These are phyloP conservation scores for Saturnia japonica DNA, from an alignment of 2,888 invertebrate genomes.

Conservation along the genomic window DNA sequence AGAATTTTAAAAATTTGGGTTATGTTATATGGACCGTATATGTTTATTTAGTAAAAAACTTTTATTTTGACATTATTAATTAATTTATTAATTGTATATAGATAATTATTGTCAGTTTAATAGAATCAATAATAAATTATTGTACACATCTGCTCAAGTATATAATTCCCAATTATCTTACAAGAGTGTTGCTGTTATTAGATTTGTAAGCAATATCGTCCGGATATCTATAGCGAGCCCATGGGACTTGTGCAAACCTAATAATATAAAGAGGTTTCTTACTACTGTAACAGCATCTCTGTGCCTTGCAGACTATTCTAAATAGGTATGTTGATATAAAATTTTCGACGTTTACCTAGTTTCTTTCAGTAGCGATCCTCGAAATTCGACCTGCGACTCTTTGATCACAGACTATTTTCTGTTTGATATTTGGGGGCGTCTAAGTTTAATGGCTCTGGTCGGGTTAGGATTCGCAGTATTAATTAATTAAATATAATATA, in stretches of 20 bases:
- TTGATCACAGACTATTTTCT: too few relatives aligned
- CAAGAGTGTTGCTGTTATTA: conserved; percentile 1
- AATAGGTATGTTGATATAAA: background rate
- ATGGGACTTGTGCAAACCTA: background rate
- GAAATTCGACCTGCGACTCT: too few relatives aligned
- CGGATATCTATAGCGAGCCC: background rate
- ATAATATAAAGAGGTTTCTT: background rate
- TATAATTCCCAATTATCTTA: background rate
- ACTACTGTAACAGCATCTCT: background rate
- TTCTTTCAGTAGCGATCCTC: too few relatives aligned
- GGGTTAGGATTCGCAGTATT: too few relatives aligned
- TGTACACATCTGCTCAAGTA: background rate
- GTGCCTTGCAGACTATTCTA: background rate
- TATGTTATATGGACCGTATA: too few relatives aligned
- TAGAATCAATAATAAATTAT: background rate
- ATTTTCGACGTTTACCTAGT: background rate
- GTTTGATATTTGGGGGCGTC: too few relatives aligned
- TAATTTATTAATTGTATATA: too few relatives aligned
- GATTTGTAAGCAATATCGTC: background rate
- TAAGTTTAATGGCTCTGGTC: too few relatives aligned
- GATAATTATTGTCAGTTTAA: background rate
- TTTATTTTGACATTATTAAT: too few relatives aligned
- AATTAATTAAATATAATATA: too few relatives aligned
- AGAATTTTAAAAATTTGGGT: too few relatives aligned
- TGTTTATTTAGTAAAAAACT: too few relatives aligned